These are phyloP conservation scores for Atractosteus spatula DNA, from an alignment of 2,113 vertebrate genomes.

Conservation along the genomic window DNA sequence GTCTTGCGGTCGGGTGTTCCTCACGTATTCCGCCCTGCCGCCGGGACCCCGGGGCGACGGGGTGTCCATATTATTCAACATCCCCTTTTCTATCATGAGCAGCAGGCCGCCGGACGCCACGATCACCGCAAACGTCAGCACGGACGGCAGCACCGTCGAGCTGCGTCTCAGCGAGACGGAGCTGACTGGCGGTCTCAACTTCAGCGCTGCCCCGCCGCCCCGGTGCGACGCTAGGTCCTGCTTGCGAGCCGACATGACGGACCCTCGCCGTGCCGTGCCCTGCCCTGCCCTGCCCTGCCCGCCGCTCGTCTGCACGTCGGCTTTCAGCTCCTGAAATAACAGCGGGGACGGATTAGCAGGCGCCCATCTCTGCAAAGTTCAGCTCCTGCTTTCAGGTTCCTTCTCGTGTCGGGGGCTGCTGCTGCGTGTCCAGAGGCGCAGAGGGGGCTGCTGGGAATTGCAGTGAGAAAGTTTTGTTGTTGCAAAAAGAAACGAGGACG, in stretches of 20 bases:
- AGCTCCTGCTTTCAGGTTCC: no score
- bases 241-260: constrained; percentile 47
- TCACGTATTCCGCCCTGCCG: constrained; percentile 26
- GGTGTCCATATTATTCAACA: constrained; percentile 81
- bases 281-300: no score
- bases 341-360: no score
- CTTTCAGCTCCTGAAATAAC: no score
- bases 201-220: constrained; percentile 29
- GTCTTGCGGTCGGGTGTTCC: constrained; percentile 16
- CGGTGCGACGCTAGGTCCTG: constrained; percentile 40
- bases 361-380: no score
- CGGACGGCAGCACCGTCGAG: constrained; percentile 79
- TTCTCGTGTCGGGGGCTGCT: no score
- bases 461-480: no score
- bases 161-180: constrained; percentile 46
- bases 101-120: constrained; percentile 90
- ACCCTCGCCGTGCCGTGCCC: not conserved
- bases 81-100: constrained; percentile 92
- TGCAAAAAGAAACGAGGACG: no score
- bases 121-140: constrained; percentile 92
- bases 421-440: no score
- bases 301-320: no score
- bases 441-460: no score
- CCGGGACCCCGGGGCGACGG: constrained; percentile 56
- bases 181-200: constrained; percentile 40